Evolutionary conservation across 2,888 invertebrate species (phyloP).

Genomic region (Trimorus sp.): DNA sequence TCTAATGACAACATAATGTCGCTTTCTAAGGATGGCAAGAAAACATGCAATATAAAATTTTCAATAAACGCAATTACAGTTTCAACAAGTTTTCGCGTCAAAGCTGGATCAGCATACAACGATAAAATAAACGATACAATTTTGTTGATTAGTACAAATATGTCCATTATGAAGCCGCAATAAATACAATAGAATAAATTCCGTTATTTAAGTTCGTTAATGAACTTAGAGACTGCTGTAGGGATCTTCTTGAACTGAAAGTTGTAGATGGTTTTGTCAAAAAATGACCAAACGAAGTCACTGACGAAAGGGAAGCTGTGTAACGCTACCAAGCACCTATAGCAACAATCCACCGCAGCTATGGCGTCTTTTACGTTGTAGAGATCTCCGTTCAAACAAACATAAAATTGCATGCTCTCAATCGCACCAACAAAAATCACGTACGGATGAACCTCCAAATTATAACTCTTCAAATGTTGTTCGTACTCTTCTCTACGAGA

Average conservation of each 20-base stretch:
- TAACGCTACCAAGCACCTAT: slow-evolving; percentile 45
- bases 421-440: too few species aligned
- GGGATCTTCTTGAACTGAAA: not conserved
- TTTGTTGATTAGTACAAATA: not conserved
- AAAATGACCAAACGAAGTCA: slow-evolving; percentile 35
- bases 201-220: not conserved
- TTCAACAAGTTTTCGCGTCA: slow-evolving; percentile 1
- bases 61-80: not conserved
- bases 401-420: too few species aligned
- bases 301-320: slow-evolving; percentile 21
- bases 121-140: not conserved
- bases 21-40: not conserved
- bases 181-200: too few species aligned
- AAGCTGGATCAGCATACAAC: slow-evolving; percentile 1
- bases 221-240: not conserved
- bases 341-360: slow-evolving; percentile 47
- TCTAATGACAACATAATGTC: not conserved
- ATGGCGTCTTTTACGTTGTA: too few species aligned
- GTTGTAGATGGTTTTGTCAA: slow-evolving; percentile 34
- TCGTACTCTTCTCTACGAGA: too few species aligned
- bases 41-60: not conserved
- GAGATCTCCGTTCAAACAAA: too few species aligned
- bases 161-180: too few species aligned
- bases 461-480: too few species aligned
- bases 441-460: too few species aligned